phyloP scores from a whole-genome alignment of 1,140 invertebrate species.

The Trissolcus basalis region DNA sequence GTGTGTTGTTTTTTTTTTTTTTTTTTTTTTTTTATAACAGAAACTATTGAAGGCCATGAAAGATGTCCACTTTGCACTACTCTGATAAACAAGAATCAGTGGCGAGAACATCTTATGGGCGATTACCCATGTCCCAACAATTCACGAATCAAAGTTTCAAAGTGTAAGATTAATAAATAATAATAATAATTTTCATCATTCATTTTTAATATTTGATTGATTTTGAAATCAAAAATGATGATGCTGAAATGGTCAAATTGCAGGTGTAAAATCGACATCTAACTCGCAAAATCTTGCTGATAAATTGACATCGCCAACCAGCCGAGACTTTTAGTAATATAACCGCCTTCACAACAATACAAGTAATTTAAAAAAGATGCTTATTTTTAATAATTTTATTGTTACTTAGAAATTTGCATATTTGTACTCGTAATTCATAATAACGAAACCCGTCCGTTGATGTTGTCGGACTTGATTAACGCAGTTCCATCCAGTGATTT shows the following conservation, averaged over 20 bases:
- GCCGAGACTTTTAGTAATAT: slow-evolving; percentile 68
- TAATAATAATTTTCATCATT: too few species aligned
- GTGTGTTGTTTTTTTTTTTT: neutral
- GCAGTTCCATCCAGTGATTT: too few species aligned
- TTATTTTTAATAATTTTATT: too few species aligned
- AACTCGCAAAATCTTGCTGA: slow-evolving; percentile 70
- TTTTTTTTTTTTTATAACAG: too few species aligned
- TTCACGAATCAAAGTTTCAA: slow-evolving; percentile 69
- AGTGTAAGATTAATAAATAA: too few species aligned
- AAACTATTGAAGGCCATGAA: slow-evolving; percentile 77
- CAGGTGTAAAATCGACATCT: slow-evolving; percentile 71
- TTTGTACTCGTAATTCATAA: too few species aligned
- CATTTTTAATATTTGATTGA: too few species aligned
- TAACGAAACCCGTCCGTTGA: too few species aligned
- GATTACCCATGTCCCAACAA: slow-evolving; percentile 78
- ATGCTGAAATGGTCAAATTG: slow-evolving; percentile 25
- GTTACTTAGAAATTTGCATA: too few species aligned
- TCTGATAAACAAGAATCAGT: slow-evolving; percentile 74
- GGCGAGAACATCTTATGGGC: slow-evolving; percentile 82
- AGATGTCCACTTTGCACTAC: slow-evolving; percentile 86
- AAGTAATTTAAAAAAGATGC: too few species aligned
- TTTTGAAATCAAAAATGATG: neutral
- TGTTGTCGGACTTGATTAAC: too few species aligned
- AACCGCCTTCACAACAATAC: slow-evolving; percentile 32
- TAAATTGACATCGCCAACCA: slow-evolving; percentile 71